Base-by-base conservation (phyloP, 2,888 invertebrate genomes). In the Clusia tigrina region DNA sequence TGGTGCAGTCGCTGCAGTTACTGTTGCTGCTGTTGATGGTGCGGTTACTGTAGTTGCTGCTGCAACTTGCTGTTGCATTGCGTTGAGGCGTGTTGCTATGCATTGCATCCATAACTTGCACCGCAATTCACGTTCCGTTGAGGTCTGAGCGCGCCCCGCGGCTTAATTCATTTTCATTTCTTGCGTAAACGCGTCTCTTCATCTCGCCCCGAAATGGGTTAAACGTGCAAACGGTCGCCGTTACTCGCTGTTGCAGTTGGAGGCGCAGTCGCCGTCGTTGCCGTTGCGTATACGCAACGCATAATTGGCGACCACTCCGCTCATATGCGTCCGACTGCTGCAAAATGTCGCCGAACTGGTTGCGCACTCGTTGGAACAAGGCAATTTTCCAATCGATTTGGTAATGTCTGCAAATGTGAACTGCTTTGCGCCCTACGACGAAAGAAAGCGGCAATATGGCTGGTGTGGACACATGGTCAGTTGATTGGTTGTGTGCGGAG, bases 161-260 rank as follows among this genome's bases (percentile, higher is more conserved):
- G n/a, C 42, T 42, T 12, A n/a, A 15, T 42, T 42, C 42, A 25
- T 17, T 62, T 62, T 53, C 26, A 42, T 10, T n/a, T n/a, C 42
- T 62, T 62, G 67, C 63, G 68, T 71, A 69, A 72, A 70, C 20
- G 38, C 6, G 51, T 51, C 32, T 76, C n/a, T n/a, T n/a, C n/a
- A n/a, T n/a, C n/a, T n/a, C n/a, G 74, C 64, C 71, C 65, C 69
- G 56, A 77, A 77, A 74, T 75, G 74, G 77, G 77, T 71, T 77
- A 77, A 75, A 75, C 74, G 75, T 72, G 76, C 75, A 69, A 61
- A 53, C 52, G n/a, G 38, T 38, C 17, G 51, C 54, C 24, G 25
- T n/a, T 23, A 63, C 42, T 32, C 32, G 42, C n/a, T 42, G 42
- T 42, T 6, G 42, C 42, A 15, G 42, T n/a, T n/a, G 42, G 15